A percentile compares a stretch with the other conserved stretches of the same genome.
phyloP scores from a whole-genome alignment of 2,797 vertebrate species.

The Varecia variegata region DNA sequence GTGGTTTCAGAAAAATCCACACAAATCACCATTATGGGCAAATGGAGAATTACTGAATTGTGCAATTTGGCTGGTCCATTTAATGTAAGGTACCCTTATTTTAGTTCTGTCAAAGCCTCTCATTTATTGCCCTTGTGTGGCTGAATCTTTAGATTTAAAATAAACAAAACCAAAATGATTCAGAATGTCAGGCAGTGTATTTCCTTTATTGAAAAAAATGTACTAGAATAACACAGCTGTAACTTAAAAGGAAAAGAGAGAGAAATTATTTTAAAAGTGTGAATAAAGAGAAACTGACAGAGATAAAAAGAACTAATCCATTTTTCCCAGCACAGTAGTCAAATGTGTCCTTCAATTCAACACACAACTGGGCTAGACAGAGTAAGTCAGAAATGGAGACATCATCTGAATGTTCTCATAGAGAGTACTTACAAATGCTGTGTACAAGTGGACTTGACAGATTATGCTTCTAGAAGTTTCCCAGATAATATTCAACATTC shows the following conservation, averaged over 20 bases:
- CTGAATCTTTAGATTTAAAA: constrained; percentile 56
- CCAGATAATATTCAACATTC: constrained; percentile 42
- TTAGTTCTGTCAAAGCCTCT: constrained; percentile 40
- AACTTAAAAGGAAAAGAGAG: constrained; percentile 56
- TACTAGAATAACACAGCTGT: constrained; percentile 75
- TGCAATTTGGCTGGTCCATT: neutral
- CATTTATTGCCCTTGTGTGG: constrained; percentile 25
- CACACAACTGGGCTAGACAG: neutral
- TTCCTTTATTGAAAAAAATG: constrained; percentile 82
- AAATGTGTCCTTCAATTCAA: constrained; percentile 19
- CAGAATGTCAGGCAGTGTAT: constrained; percentile 43
- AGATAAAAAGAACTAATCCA: constrained; percentile 48
- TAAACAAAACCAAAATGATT: constrained; percentile 69
- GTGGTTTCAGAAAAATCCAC: constrained; percentile 20
- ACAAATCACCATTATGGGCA: constrained; percentile 56
- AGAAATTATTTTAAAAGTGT: constrained; percentile 53
- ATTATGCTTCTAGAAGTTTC: constrained; percentile 69
- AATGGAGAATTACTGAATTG: constrained; percentile 41
- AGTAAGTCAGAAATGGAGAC: constrained; percentile 35
- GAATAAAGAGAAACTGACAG: constrained; percentile 57
- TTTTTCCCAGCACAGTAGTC: neutral
- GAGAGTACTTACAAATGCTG: constrained; percentile 72
- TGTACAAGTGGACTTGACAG: constrained; percentile 60
- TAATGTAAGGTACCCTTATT: constrained; percentile 27
- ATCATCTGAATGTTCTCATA: constrained; percentile 70